A percentile compares a stretch with the other conserved stretches of the same genome.
Conservation (phyloP, 2,888 invertebrate genomes). For the Chalcosyrphus nemorum region DNA sequence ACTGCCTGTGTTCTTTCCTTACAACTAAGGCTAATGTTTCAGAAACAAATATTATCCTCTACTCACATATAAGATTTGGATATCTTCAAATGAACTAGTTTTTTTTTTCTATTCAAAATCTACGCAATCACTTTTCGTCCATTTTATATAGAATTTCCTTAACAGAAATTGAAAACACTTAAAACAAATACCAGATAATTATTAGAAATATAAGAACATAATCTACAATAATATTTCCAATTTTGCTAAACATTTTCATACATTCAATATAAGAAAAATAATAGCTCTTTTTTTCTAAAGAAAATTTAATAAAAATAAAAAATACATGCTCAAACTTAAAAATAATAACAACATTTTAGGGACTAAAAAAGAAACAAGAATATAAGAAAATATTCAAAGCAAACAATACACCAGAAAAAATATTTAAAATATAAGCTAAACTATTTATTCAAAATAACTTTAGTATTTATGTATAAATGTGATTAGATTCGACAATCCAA, state of each 20-base stretch:
- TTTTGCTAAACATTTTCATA: slow-evolving; percentile 68
- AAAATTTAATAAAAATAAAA: neutral
- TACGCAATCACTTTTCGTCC: slow-evolving; percentile 57
- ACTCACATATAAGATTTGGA: neutral
- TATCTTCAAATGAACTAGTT: neutral
- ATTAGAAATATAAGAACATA: slow-evolving; percentile 14
- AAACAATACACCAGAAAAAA: slow-evolving; percentile 22
- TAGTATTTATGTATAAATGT: slow-evolving; percentile 76
- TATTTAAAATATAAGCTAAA: neutral
- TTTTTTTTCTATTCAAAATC: neutral
- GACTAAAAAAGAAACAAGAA: slow-evolving; percentile 18
- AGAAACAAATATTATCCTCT: neutral
- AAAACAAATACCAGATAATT: slow-evolving; percentile 3
- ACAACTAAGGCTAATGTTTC: too few species aligned
- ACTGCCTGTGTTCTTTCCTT: too few species aligned
- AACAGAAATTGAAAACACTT: neutral
- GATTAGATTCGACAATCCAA: slow-evolving; percentile 82
- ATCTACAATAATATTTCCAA: slow-evolving; percentile 27
- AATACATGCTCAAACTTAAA: neutral
- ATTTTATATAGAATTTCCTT: slow-evolving; percentile 51
- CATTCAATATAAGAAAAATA: slow-evolving; percentile 58
- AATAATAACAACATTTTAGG: slow-evolving; percentile 36
- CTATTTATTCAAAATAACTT: slow-evolving; percentile 26
- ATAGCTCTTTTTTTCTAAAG: slow-evolving; percentile 29
- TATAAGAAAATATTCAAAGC: neutral